A percentile compares a stretch with the other conserved stretches of the same genome.
Conservation (phyloP, 2,113 vertebrate species). For the Mugil cephalus region DNA sequence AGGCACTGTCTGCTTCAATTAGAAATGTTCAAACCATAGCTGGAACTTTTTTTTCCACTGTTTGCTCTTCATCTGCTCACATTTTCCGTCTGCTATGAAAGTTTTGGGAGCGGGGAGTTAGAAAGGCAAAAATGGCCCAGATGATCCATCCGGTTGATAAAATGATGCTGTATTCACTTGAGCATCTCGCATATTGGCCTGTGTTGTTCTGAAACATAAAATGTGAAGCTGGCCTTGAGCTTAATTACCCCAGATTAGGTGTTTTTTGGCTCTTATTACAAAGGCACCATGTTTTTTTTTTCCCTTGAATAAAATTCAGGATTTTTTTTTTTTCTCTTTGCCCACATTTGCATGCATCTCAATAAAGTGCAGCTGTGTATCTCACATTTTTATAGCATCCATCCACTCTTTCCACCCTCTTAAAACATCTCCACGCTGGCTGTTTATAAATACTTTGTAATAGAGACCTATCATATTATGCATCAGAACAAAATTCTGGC, state of each 20-base stretch:
- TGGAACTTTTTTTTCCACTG: conserved; percentile 66
- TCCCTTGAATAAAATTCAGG: not conserved
- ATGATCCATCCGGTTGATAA: conserved; percentile 7
- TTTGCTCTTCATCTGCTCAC: conserved; percentile 68
- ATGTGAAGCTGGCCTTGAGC: not conserved
- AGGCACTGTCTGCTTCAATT: conserved; percentile 77
- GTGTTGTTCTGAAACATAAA: not conserved
- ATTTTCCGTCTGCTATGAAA: conserved; percentile 79
- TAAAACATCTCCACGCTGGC: conserved; percentile 23
- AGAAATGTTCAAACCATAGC: conserved; percentile 74
- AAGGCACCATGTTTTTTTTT: not conserved
- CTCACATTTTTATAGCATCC: conserved; percentile 34
- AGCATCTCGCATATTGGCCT: not conserved
- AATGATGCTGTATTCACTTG: conserved; percentile 19
- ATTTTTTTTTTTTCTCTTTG: conserved; percentile 9
- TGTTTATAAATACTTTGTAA: conserved; percentile 49
- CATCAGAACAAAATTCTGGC: conserved; percentile 51
- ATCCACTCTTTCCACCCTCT: conserved; percentile 26
- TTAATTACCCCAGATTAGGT: not conserved
- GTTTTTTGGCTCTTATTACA: not conserved
- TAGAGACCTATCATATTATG: conserved; percentile 45
- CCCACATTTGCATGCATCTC: not conserved
- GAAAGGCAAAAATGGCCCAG: not conserved
- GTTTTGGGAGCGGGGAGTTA: conserved; percentile 39
- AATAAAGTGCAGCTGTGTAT: conserved; percentile 13